Conservation (phyloP, 2,888 invertebrate species). For the Lutraria lutraria region DNA sequence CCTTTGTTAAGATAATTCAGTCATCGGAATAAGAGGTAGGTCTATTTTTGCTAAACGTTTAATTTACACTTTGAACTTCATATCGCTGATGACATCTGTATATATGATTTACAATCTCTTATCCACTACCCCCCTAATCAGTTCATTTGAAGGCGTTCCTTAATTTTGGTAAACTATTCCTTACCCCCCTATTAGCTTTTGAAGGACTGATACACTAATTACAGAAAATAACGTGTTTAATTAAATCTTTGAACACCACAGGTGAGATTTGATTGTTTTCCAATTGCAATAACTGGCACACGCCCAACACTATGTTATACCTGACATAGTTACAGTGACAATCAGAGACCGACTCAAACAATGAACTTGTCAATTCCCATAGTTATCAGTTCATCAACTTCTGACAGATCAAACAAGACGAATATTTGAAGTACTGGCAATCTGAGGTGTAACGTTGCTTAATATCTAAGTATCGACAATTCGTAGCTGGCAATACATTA, state of each 20-base stretch:
- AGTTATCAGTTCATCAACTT: constrained; percentile 42
- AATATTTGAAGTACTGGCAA: constrained; percentile 51
- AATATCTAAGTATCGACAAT: constrained; percentile 34
- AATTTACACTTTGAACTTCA: constrained; percentile 9
- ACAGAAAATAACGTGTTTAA: constrained; percentile 17
- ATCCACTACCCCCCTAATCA: constrained; percentile 44
- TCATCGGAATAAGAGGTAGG: not conserved
- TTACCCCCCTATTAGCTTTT: constrained; percentile 49
- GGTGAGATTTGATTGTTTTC: constrained; percentile 41
- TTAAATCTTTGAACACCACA: constrained; percentile 33
- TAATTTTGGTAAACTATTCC: constrained; percentile 40
- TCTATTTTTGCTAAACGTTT: not conserved
- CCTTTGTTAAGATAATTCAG: constrained; percentile 8
- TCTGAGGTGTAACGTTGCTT: constrained; percentile 37
- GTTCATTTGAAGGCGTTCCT: constrained; percentile 31
- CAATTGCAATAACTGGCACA: constrained; percentile 33
- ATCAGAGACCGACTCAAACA: constrained; percentile 36
- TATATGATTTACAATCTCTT: constrained; percentile 19
- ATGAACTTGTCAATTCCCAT: constrained; percentile 27
- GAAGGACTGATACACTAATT: constrained; percentile 31
- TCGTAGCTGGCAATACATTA: constrained; percentile 33
- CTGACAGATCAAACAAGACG: constrained; percentile 47
- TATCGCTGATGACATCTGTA: constrained; percentile 5
- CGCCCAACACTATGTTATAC: not conserved
- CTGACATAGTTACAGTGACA: constrained; percentile 34